Evolutionary conservation across 2,113 vertebrate species (phyloP).

Genomic region (Tympanuchus pallidicinctus): DNA sequence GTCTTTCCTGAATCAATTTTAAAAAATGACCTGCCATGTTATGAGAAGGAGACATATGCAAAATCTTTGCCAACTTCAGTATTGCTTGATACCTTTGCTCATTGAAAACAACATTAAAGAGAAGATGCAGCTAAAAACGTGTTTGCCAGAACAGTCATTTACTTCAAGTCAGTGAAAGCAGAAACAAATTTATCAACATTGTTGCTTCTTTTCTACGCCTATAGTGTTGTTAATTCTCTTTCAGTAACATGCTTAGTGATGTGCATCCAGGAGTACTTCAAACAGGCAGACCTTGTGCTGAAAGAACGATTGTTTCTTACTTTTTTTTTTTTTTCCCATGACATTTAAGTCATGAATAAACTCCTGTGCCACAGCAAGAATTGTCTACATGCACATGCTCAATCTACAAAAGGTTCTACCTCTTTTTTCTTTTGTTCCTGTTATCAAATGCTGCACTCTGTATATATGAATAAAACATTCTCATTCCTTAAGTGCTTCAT

Average conservation of each 20-base stretch:
- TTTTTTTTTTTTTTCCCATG: neutral
- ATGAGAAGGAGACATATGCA: neutral
- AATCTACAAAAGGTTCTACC: neutral
- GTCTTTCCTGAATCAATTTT: neutral
- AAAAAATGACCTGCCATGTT: neutral
- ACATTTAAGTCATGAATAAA: neutral
- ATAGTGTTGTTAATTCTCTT: neutral
- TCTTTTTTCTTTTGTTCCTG: neutral
- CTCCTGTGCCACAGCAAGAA: neutral
- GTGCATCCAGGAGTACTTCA: neutral
- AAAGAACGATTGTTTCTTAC: neutral
- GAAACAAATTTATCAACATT: slow-evolving; percentile 1
- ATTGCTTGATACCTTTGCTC: slow-evolving; percentile 8
- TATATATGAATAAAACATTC: slow-evolving; percentile 18
- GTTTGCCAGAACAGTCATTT: slow-evolving; percentile 19
- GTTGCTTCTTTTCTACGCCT: neutral
- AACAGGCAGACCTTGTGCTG: neutral
- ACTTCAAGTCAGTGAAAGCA: neutral
- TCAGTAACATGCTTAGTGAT: neutral
- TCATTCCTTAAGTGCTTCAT: neutral
- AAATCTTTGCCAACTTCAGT: slow-evolving; percentile 15
- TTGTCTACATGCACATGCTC: neutral
- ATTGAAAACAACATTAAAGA: slow-evolving; percentile 38
- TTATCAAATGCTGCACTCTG: neutral
- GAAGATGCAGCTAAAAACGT: neutral